Conservation (phyloP, 2,113 vertebrate genomes). For the Calyptommatus sinebrachiatus region DNA sequence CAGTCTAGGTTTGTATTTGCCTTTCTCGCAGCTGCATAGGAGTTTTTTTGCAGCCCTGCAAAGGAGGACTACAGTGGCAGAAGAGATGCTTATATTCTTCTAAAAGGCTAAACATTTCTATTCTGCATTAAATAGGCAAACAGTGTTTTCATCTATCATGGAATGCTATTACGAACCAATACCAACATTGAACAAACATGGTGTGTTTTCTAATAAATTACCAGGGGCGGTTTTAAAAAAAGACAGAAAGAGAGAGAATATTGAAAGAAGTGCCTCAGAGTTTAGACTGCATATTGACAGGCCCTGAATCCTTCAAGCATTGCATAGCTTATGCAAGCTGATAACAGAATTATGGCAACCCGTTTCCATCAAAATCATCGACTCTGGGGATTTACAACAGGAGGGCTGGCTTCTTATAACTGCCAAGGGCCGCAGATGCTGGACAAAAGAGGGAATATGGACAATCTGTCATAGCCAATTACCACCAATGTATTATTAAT, state of each 20-base stretch:
- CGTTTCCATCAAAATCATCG: conserved; percentile 75
- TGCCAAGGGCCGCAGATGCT: conserved; percentile 48
- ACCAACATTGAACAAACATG: conserved; percentile 71
- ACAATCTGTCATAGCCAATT: conserved; percentile 74
- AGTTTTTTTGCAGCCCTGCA: too few relatives aligned
- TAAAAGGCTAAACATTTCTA: conserved; percentile 30
- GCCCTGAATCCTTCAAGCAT: conserved; percentile 77
- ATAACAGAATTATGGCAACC: conserved; percentile 70
- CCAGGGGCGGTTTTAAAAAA: conserved; percentile 51
- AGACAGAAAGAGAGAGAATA: conserved; percentile 60
- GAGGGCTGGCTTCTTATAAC: conserved; percentile 46
- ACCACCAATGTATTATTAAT: conserved; percentile 69
- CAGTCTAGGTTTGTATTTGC: too few relatives aligned
- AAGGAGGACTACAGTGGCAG: too few relatives aligned
- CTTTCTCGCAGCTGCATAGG: too few relatives aligned
- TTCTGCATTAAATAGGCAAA: conserved; percentile 39
- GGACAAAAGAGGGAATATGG: conserved; percentile 33
- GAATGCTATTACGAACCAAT: conserved; percentile 75
- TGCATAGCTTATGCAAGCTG: conserved; percentile 72
- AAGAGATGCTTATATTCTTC: too few relatives aligned
- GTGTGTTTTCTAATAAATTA: conserved; percentile 84
- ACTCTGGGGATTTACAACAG: conserved; percentile 65
- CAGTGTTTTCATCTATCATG: conserved; percentile 76
- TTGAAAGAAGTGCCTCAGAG: conserved; percentile 53
- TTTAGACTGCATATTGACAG: conserved; percentile 63